Percentiles rank a stretch among this genome's conserved stretches.
Evolutionary conservation across 1,140 invertebrate genomes (phyloP).

Genomic region (Grapholita molesta): DNA sequence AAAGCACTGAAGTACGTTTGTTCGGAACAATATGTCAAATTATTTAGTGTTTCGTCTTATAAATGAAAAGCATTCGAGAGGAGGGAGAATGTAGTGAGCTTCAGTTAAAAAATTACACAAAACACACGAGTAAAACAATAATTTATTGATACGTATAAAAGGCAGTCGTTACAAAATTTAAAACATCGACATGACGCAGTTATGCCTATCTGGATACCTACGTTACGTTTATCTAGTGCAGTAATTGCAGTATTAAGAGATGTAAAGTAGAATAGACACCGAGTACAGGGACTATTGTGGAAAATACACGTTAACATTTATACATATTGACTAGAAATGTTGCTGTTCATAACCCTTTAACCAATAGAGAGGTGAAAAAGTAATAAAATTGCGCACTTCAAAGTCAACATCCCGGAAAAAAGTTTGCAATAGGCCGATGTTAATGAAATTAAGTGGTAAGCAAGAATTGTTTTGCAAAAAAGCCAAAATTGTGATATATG

Average conservation of each 20-base stretch:
- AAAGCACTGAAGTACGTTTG: too few species aligned
- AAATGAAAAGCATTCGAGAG: too few species aligned
- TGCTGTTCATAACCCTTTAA: background rate
- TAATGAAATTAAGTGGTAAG: too few species aligned
- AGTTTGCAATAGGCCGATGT: too few species aligned
- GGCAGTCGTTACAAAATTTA: conserved; percentile 10
- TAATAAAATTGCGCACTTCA: background rate
- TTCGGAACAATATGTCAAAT: too few species aligned
- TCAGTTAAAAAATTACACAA: background rate
- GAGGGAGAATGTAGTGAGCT: background rate
- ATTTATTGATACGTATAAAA: conserved; percentile 18
- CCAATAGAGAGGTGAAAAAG: background rate
- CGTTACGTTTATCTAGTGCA: conserved; percentile 1
- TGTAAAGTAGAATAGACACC: conserved; percentile 32
- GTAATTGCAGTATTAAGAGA: conserved; percentile 10
- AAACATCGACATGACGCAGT: conserved; percentile 14
- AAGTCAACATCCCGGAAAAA: background rate
- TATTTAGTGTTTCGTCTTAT: too few species aligned
- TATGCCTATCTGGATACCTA: background rate
- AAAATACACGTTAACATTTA: conserved; percentile 8
- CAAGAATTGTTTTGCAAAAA: too few species aligned
- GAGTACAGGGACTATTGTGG: conserved; percentile 7
- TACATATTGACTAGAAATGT: conserved; percentile 33
- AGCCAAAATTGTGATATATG: too few species aligned
- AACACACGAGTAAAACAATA: conserved; percentile 5